Conservation (phyloP, 2,888 invertebrate species). For the Stratiomys singularior region DNA sequence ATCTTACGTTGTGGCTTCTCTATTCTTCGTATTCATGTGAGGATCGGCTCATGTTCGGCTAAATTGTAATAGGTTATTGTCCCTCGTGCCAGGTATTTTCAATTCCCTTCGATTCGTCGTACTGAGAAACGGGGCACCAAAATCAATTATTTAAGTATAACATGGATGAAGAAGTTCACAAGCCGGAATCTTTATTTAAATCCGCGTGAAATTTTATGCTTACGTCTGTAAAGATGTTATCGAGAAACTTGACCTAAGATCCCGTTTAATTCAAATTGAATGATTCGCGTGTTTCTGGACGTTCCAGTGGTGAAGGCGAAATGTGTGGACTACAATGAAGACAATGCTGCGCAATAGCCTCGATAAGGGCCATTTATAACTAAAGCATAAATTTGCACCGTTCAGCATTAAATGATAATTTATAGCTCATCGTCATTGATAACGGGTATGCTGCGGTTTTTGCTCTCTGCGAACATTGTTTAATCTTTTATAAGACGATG, state of each 20-base stretch:
- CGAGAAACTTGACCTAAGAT: slow-evolving; percentile 22
- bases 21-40: no score
- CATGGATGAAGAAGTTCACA: neutral
- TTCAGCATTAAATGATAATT: slow-evolving; percentile 30
- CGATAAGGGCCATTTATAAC: slow-evolving; percentile 44
- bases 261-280: slow-evolving; percentile 28
- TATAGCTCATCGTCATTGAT: neutral
- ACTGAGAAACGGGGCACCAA: slow-evolving; percentile 19
- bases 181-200: neutral
- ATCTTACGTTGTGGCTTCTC: no score
- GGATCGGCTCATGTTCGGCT: no score
- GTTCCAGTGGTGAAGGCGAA: neutral
- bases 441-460: neutral
- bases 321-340: slow-evolving; percentile 6
- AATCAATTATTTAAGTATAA: neutral
- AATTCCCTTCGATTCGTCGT: neutral
- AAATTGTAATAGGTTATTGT: neutral
- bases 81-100: neutral
- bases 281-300: slow-evolving; percentile 1
- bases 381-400: slow-evolving; percentile 37
- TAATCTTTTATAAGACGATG: slow-evolving; percentile 15
- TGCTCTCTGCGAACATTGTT: slow-evolving; percentile 15
- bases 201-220: neutral
- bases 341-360: slow-evolving; percentile 40
- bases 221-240: slow-evolving; percentile 19